These are phyloP conservation scores for Agrochola macilenta DNA, from an alignment of 2,888 invertebrate genomes.

Conservation along the genomic window DNA sequence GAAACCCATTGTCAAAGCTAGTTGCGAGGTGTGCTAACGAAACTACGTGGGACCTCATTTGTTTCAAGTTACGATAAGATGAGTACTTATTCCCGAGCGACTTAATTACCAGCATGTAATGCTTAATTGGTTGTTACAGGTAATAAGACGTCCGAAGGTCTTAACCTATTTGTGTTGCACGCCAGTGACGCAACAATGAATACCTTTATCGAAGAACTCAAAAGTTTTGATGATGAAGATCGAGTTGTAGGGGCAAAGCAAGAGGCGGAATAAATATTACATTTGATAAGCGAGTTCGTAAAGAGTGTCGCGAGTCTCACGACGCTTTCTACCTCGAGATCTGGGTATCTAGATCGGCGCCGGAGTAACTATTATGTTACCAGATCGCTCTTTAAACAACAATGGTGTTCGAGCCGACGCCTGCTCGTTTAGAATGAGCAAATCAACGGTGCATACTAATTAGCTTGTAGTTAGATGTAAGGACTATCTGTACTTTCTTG, in stretches of 20 bases:
- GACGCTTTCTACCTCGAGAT: slow-evolving; percentile 78
- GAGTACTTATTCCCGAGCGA: slow-evolving; percentile 51
- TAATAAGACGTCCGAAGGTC: slow-evolving; percentile 34
- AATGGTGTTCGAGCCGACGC: too few relatives aligned
- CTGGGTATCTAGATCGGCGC: slow-evolving; percentile 84
- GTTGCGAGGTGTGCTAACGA: slow-evolving; percentile 66
- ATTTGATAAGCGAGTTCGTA: slow-evolving; percentile 59
- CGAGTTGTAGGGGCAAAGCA: slow-evolving; percentile 1
- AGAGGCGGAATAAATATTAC: slow-evolving; percentile 29
- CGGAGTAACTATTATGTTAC: slow-evolving; percentile 77
- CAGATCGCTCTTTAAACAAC: slow-evolving; percentile 70
- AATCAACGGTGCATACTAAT: too few relatives aligned
- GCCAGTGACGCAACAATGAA: slow-evolving; percentile 25
- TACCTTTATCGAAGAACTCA: slow-evolving; percentile 6
- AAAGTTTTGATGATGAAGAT: slow-evolving; percentile 1
- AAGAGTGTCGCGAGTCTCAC: slow-evolving; percentile 67
- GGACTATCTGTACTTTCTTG: too few relatives aligned
- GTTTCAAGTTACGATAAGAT: slow-evolving; percentile 58
- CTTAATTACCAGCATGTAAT: slow-evolving; percentile 47
- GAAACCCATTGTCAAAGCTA: slow-evolving; percentile 74
- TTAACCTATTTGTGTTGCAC: slow-evolving; percentile 34
- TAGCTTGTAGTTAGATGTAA: too few relatives aligned
- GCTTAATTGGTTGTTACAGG: slow-evolving; percentile 40
- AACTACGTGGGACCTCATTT: slow-evolving; percentile 74
- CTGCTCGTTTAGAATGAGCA: too few relatives aligned